phyloP scores from a whole-genome alignment of 2,113 vertebrate species.

The Hemiscyllium ocellatum region DNA sequence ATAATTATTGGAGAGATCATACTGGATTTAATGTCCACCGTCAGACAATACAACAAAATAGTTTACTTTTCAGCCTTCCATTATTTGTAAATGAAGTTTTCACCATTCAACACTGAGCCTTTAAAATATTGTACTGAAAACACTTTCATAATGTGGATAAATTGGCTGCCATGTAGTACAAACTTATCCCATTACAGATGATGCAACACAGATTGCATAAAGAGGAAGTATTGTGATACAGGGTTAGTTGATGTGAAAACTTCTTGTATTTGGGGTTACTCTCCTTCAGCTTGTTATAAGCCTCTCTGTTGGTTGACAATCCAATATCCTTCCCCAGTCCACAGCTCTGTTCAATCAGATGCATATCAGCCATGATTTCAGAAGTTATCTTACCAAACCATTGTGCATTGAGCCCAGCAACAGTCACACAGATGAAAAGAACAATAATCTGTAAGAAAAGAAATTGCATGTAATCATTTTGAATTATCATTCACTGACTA shows the following conservation, averaged over 20 bases:
- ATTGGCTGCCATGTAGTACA: constrained; percentile 61
- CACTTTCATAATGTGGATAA: constrained; percentile 52
- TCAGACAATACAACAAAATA: background rate
- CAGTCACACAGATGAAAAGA: constrained; percentile 63
- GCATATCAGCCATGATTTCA: constrained; percentile 63
- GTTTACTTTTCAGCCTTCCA: background rate
- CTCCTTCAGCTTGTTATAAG: constrained; percentile 55
- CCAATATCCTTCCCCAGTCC: constrained; percentile 65
- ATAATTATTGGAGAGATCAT: background rate
- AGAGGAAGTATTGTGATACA: constrained; percentile 60
- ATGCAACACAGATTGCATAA: constrained; percentile 73
- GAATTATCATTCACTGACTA: background rate
- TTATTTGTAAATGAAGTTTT: background rate
- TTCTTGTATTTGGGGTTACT: constrained; percentile 53
- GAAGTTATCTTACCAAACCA: constrained; percentile 68
- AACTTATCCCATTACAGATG: constrained; percentile 62
- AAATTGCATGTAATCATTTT: background rate
- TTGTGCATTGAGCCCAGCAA: constrained; percentile 64
- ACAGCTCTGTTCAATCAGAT: constrained; percentile 57
- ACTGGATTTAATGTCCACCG: background rate
- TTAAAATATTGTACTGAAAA: background rate
- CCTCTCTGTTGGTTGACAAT: constrained; percentile 53
- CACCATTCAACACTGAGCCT: background rate
- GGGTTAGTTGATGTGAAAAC: constrained; percentile 54
- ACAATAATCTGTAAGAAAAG: constrained; percentile 54